Conservation (phyloP, 2,113 vertebrate genomes). For the Patagioenas fasciata region DNA sequence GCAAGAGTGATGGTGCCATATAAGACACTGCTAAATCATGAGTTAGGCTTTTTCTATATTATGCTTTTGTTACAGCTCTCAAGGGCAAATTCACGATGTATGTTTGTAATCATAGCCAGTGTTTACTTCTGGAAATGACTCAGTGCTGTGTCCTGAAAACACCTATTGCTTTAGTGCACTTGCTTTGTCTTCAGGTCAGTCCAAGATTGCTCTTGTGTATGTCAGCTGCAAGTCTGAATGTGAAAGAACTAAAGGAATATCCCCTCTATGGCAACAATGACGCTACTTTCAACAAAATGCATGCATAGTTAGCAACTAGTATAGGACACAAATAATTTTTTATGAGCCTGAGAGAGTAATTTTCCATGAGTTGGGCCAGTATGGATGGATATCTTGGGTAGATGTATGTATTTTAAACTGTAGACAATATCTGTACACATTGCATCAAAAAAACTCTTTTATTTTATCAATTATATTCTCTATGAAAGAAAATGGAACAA, state of each 20-base stretch:
- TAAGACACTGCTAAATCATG: background rate
- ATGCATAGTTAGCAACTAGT: background rate
- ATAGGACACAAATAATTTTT: background rate
- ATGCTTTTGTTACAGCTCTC: background rate
- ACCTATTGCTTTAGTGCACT: background rate
- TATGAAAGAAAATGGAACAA: background rate
- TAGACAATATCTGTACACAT: background rate
- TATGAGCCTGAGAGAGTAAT: background rate
- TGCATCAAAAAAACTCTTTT: background rate
- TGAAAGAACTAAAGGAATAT: background rate
- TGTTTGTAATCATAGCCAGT: background rate
- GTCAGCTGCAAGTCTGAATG: background rate
- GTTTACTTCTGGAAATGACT: background rate
- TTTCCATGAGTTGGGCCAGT: background rate
- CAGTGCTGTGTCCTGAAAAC: background rate
- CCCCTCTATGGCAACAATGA: background rate
- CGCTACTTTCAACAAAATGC: background rate
- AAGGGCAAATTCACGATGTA: background rate
- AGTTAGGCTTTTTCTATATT: rapidly evolving
- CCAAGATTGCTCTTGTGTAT: background rate
- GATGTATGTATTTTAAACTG: background rate
- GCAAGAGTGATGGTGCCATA: background rate
- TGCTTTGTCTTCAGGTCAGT: background rate
- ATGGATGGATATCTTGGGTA: background rate
- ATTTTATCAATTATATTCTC: background rate